phyloP scores from a whole-genome alignment of 2,113 vertebrate genomes.

The Ancistrus triradiatus region DNA sequence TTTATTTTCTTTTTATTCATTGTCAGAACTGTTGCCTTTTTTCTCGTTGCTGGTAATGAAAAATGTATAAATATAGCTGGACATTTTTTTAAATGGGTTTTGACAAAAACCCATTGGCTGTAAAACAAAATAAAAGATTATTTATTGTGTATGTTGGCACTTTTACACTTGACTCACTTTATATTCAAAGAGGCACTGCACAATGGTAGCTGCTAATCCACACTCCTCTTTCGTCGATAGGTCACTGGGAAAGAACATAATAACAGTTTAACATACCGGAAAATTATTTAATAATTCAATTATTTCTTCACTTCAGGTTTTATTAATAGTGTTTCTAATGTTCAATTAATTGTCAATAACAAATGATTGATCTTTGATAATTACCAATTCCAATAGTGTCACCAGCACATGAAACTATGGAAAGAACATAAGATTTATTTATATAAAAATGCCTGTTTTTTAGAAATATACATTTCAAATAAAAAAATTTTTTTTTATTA shows the following conservation, averaged over 20 bases:
- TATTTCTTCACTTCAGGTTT: neutral
- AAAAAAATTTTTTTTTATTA: too few species aligned
- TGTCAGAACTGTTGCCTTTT: too few species aligned
- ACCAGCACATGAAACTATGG: conserved; percentile 85
- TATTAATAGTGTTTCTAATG: neutral
- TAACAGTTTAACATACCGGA: too few species aligned
- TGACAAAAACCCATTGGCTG: too few species aligned
- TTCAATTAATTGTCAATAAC: conserved; percentile 29
- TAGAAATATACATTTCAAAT: too few species aligned
- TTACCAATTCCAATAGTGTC: conserved; percentile 81
- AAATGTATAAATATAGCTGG: too few species aligned
- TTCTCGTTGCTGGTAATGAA: too few species aligned
- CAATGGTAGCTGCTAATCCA: conserved; percentile 51
- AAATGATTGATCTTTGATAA: too few species aligned
- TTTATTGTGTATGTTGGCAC: too few species aligned
- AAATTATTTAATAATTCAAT: neutral
- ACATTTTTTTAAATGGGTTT: too few species aligned
- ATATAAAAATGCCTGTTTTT: neutral
- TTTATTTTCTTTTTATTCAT: too few species aligned
- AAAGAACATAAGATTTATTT: conserved; percentile 7
- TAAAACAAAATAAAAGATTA: too few species aligned
- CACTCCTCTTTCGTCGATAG: conserved; percentile 74
- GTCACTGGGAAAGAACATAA: conserved; percentile 69
- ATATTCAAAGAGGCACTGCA: conserved; percentile 23
- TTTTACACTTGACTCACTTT: neutral